phyloP scores from a whole-genome alignment of 2,888 invertebrate species.

The Chymomyza caudatula region DNA sequence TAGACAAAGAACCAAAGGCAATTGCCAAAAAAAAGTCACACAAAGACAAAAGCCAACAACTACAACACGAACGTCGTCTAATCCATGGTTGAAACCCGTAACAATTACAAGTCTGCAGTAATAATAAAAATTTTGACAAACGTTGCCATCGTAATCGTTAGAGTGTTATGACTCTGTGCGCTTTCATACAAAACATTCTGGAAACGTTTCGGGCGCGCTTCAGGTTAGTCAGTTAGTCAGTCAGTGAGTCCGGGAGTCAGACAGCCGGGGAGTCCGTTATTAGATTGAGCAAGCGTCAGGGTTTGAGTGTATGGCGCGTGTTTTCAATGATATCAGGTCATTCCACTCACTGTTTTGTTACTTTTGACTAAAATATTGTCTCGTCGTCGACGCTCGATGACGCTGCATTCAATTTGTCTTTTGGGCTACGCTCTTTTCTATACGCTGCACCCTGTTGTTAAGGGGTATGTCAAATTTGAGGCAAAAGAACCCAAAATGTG shows the following conservation, averaged over 20 bases:
- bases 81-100: constrained; percentile 47
- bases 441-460: neutral
- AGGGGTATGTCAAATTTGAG: neutral
- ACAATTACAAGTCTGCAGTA: constrained; percentile 48
- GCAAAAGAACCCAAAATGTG: too few species aligned
- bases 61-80: constrained; percentile 1
- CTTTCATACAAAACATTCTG: too few species aligned
- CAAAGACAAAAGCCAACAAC: neutral
- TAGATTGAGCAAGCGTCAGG: constrained; percentile 6
- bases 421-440: neutral
- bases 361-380: constrained; percentile 66
- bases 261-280: neutral
- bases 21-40: neutral
- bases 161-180: neutral
- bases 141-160: constrained; percentile 58
- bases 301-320: constrained; percentile 72
- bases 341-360: constrained; percentile 73
- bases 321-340: constrained; percentile 76
- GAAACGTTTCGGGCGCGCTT: neutral
- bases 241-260: constrained; percentile 13
- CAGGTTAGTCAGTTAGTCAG: constrained; percentile 50
- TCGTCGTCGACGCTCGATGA: constrained; percentile 59
- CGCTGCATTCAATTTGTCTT: constrained; percentile 37
- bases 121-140: constrained; percentile 49
- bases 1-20: constrained; percentile 24